A percentile compares a stretch with the other conserved stretches of the same genome.
Evolutionary conservation across 1,140 invertebrate species (phyloP).

Genomic region (Dendrolimus kikuchii): DNA sequence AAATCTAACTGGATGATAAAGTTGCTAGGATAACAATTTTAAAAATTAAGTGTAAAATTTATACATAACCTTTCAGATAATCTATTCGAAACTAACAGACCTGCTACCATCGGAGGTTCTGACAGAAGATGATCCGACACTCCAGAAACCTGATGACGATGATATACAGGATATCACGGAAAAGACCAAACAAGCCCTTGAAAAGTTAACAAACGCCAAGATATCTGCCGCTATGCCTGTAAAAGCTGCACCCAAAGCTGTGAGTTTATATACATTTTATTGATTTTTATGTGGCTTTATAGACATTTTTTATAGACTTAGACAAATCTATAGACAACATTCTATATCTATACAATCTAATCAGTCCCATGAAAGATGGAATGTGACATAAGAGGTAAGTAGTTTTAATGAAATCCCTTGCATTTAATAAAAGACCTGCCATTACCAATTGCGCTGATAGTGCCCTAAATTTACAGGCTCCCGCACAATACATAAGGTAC

Average conservation of each 20-base stretch:
- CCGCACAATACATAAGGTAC: constrained; percentile 97
- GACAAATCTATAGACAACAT: no score
- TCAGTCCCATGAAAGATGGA: no score
- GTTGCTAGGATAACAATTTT: no score
- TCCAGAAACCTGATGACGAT: constrained; percentile 91
- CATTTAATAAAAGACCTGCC: background rate
- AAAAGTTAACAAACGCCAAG: constrained; percentile 91
- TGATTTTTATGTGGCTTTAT: no score
- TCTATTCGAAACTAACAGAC: constrained; percentile 96
- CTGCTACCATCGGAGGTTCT: constrained; percentile 94
- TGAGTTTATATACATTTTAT: constrained; percentile 34
- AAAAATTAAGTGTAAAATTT: no score
- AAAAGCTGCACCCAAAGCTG: constrained; percentile 75
- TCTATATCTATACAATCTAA: no score
- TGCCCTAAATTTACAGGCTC: constrained; percentile 71
- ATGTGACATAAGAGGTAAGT: no score
- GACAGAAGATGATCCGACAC: constrained; percentile 90
- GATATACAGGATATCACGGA: constrained; percentile 90
- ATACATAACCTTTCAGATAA: constrained; percentile 76
- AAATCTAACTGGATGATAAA: no score
- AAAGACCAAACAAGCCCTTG: constrained; percentile 85
- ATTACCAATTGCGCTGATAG: constrained; percentile 39
- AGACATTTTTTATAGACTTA: no score
- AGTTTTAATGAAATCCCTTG: no score
- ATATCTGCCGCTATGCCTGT: constrained; percentile 90